Percentiles rank a stretch among this genome's conserved stretches.
Conservation (phyloP, 2,888 invertebrate species). For the Drosophila niveifrons region DNA sequence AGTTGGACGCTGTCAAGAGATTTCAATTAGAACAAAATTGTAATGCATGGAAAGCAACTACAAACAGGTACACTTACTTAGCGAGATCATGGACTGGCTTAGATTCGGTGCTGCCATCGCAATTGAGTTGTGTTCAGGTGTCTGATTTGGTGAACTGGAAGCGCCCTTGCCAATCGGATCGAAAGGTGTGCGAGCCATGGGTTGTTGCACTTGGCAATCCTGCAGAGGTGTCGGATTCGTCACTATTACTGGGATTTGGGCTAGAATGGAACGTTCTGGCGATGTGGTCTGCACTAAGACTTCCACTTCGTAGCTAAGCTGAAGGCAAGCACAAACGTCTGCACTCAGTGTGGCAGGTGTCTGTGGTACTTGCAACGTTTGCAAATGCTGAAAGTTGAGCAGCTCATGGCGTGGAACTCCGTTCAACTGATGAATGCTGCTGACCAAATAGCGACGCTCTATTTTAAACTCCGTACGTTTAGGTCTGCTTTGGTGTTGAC, state of each 20-base stretch:
- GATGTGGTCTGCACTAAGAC: slow-evolving; percentile 61
- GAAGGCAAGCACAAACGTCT: slow-evolving; percentile 70
- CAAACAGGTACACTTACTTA: slow-evolving; percentile 57
- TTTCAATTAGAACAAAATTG: not conserved
- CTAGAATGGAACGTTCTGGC: slow-evolving; percentile 58
- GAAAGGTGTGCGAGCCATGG: slow-evolving; percentile 10
- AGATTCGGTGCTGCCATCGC: slow-evolving; percentile 30
- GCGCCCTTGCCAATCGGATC: slow-evolving; percentile 26
- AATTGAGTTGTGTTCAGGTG: slow-evolving; percentile 33
- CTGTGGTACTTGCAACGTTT: slow-evolving; percentile 68
- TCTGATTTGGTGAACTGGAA: slow-evolving; percentile 44
- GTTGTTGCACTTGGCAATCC: slow-evolving; percentile 9
- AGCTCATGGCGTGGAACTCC: slow-evolving; percentile 45
- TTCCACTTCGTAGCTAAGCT: slow-evolving; percentile 79
- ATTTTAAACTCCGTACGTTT: slow-evolving; percentile 54
- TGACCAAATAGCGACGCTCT: slow-evolving; percentile 56
- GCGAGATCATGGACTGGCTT: slow-evolving; percentile 58
- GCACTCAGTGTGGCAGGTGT: slow-evolving; percentile 63
- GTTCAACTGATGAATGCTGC: slow-evolving; percentile 55
- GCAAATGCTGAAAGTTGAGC: slow-evolving; percentile 68
- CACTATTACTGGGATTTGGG: slow-evolving; percentile 71
- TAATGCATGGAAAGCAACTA: not conserved
- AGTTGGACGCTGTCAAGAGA: slow-evolving; percentile 56
- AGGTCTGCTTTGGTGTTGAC: slow-evolving; percentile 52
- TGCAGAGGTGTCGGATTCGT: slow-evolving; percentile 38